phyloP scores from a whole-genome alignment of 2,888 invertebrate genomes.

The Pasiphila rectangulata region DNA sequence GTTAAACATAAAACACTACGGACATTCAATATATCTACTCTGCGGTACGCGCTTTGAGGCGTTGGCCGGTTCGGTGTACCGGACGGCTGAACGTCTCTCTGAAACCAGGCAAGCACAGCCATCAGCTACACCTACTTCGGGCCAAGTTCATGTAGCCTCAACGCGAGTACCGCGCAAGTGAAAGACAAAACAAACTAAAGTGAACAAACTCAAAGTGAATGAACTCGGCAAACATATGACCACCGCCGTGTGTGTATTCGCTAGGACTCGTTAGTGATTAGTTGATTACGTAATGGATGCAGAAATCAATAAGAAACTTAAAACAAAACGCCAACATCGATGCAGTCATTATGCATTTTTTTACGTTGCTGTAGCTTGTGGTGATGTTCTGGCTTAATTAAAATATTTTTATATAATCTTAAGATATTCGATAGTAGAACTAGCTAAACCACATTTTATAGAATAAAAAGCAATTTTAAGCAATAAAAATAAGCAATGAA shows the following conservation, averaged over 20 bases:
- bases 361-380: constrained; percentile 2
- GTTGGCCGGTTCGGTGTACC: constrained; percentile 7
- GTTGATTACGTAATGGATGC: constrained; percentile 48
- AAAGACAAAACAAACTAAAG: constrained; percentile 67
- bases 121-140: constrained; percentile 13
- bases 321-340: constrained; percentile 26
- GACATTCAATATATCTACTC: constrained; percentile 69
- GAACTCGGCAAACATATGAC: constrained; percentile 78
- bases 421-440: no score
- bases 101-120: constrained; percentile 1
- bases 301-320: constrained; percentile 42
- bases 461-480: constrained; percentile 12
- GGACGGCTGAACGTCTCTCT: constrained; percentile 9
- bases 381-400: not conserved
- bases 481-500: constrained; percentile 13
- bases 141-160: constrained; percentile 10
- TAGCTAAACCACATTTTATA: not conserved
- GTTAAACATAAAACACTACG: constrained; percentile 74
- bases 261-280: constrained; percentile 68
- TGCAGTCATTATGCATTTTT: constrained; percentile 31
- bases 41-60: constrained; percentile 30
- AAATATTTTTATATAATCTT: no score
- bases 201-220: constrained; percentile 72
- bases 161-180: constrained; percentile 30
- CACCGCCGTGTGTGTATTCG: constrained; percentile 81